Evolutionary conservation across 1,140 invertebrate species (phyloP).

Genomic region (Orius laevigatus): DNA sequence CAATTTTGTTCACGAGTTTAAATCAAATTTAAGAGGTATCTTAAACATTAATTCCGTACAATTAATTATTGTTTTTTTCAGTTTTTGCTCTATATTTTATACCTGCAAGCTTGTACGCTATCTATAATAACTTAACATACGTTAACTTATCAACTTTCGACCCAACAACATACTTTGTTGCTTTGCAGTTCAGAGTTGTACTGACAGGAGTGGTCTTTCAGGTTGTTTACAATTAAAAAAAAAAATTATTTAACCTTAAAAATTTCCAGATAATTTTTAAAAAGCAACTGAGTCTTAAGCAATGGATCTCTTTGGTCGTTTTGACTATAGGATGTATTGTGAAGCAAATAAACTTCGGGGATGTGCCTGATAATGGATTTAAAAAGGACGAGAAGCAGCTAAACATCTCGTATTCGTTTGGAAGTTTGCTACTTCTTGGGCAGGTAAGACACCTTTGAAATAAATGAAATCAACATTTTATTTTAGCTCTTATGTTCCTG

Average conservation of each 20-base stretch:
- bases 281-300: conserved; percentile 59
- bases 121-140: conserved; percentile 92
- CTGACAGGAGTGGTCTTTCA: conserved; percentile 85
- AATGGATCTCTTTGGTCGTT: conserved; percentile 79
- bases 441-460: conserved; percentile 27
- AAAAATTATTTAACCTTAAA: conserved; percentile 5
- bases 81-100: conserved; percentile 76
- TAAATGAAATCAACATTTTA: conserved; percentile 22
- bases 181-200: conserved; percentile 85
- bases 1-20: conserved; percentile 21
- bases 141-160: conserved; percentile 80
- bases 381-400: conserved; percentile 7
- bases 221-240: conserved; percentile 34
- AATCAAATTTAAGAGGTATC: conserved; percentile 21
- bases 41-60: background rate
- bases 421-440: conserved; percentile 44
- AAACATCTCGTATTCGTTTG: conserved; percentile 23
- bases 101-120: conserved; percentile 77
- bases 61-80: conserved; percentile 25
- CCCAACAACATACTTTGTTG: conserved; percentile 83
- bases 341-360: conserved; percentile 62
- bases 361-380: conserved; percentile 21
- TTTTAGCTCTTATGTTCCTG: conserved; percentile 83
- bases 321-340: conserved; percentile 82
- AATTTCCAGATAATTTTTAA: conserved; percentile 62